phyloP scores from a whole-genome alignment of 2,113 vertebrate species.

The Grallaria varia region DNA sequence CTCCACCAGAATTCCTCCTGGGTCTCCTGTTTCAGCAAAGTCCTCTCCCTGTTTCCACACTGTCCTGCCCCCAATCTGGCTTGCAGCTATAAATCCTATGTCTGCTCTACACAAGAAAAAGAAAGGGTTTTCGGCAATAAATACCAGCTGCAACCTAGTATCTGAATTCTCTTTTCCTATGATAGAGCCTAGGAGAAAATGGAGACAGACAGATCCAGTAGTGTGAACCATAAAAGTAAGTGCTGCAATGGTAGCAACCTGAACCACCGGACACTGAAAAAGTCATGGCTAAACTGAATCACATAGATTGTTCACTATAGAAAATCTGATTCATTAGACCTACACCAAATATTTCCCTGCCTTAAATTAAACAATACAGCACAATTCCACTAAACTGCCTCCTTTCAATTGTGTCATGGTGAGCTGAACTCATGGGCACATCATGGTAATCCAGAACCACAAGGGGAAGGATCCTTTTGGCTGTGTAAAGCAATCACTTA shows the following conservation, averaged over 20 bases:
- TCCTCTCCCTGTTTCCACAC: neutral
- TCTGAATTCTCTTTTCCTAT: neutral
- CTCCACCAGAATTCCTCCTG: slow-evolving; percentile 5
- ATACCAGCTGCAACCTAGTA: neutral
- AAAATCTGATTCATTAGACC: neutral
- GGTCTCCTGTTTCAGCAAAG: slow-evolving; percentile 38
- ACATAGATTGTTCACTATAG: neutral
- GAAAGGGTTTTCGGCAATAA: neutral
- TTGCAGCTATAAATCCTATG: neutral
- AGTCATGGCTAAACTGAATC: neutral
- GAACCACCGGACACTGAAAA: neutral
- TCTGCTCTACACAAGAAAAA: neutral
- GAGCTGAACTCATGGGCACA: neutral
- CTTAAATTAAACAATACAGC: neutral
- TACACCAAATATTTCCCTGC: neutral
- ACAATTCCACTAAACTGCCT: neutral
- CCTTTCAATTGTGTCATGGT: neutral
- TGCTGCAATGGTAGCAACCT: neutral
- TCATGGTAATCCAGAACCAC: neutral
- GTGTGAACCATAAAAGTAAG: neutral
- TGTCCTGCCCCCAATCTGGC: neutral
- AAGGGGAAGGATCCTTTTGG: slow-evolving; percentile 5
- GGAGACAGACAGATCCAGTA: neutral
- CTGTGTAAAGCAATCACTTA: neutral
- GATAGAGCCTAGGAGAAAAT: neutral